Evolutionary conservation across 1,140 invertebrate species (phyloP), one percentile per base, ranked within the genome.

Genomic region (Amyelois transitella): DNA sequence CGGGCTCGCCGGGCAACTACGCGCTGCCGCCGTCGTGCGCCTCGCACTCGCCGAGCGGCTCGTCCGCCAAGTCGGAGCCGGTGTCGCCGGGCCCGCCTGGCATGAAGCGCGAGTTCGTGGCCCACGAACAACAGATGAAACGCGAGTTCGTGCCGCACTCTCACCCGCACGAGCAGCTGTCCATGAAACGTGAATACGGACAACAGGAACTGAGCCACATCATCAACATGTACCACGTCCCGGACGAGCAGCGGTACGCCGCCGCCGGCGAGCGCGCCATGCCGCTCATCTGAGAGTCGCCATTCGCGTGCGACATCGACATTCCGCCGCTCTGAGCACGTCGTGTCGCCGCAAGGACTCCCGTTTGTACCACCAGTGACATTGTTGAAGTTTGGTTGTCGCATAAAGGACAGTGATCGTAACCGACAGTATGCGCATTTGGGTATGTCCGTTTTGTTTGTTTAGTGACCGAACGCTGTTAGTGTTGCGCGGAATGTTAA

Each of bases 31-130:
- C 91, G 18, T 93, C 93, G 48, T 93, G 92, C 77, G 90, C 91
- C 51, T 91, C 90, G 20, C 94, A 96, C 83, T 94, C 94, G 73
- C 94, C 95, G 21, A 94, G 94, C 81, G 93, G 94, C 62, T 93
- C 93, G 63, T 94, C 93, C 73, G 93, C 94, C 75, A 96, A 96
- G 79, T 95, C 94, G 22, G 95, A 96, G 82, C 94, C 94, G 0
- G 94, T 96, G 67, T 95, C 94, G 49, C 92, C 90, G 62, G 92
- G 89, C 62, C 92, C 91, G 47, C 87, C 89, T 20, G 82, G 77
- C 12, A 89, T 94, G 68, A 95, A 95, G 67, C 88, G 94, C 19
- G 94, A 95, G 69, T 94, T 93, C 77, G 88, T 86, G 21, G 60
- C 72, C 10, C 92, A 92, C 66, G 92, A 93, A 50, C 91, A 91